Percentiles rank a stretch among this genome's conserved stretches.
Conservation (phyloP, 1,140 invertebrate genomes). For the Acromyrmex heyeri region DNA sequence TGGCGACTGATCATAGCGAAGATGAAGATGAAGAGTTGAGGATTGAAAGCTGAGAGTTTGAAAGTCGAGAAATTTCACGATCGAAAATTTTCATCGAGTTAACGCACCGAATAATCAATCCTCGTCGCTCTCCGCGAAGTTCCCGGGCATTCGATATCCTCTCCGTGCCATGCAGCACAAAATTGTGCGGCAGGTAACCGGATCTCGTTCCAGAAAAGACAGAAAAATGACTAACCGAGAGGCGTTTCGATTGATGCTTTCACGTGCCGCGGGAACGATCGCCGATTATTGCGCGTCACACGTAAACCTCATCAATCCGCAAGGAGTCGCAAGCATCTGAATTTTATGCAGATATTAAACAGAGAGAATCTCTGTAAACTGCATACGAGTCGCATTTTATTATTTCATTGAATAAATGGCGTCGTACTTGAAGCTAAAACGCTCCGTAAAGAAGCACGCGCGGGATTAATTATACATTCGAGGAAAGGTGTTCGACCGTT, state of each 20-base stretch:
- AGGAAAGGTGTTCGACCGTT: conserved; percentile 3
- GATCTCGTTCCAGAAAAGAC: conserved; percentile 71
- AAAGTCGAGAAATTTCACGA: conserved; percentile 50
- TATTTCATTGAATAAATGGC: no score
- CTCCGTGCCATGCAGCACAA: conserved; percentile 64
- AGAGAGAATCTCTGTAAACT: background rate
- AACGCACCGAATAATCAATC: conserved; percentile 68
- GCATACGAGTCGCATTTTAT: background rate
- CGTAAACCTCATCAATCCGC: background rate
- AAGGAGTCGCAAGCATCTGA: background rate
- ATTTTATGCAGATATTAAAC: background rate
- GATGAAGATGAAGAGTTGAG: background rate
- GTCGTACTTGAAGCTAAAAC: background rate
- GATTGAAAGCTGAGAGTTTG: background rate
- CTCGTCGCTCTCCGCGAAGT: conserved; percentile 45
- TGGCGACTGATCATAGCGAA: background rate
- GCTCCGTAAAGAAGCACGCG: background rate
- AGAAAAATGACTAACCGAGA: conserved; percentile 54
- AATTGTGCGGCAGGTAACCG: conserved; percentile 71
- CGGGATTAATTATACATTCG: conserved; percentile 2
- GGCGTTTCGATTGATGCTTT: conserved; percentile 31
- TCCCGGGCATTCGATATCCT: conserved; percentile 75
- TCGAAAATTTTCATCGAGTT: conserved; percentile 30
- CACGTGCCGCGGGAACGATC: conserved; percentile 22
- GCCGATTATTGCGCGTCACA: conserved; percentile 21